Evolutionary conservation across 2,888 invertebrate species (phyloP).

Genomic region (Caenorhabditis sinica): DNA sequence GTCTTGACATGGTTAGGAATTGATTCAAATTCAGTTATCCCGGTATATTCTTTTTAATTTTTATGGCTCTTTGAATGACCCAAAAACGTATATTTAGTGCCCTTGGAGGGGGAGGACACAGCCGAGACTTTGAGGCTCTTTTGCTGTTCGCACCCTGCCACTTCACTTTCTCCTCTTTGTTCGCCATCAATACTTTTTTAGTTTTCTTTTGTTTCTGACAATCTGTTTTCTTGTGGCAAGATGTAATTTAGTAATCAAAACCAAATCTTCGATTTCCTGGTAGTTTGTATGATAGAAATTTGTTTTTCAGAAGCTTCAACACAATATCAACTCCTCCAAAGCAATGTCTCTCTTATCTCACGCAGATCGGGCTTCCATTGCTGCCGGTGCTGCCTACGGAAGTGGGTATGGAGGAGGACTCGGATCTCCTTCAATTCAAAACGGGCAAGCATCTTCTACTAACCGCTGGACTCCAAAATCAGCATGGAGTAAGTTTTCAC

Average conservation of each 20-base stretch:
- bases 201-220: background rate
- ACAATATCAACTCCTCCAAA: conserved; percentile 82
- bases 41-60: too few relatives aligned
- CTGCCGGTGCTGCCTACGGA: conserved; percentile 56
- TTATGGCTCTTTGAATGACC: background rate
- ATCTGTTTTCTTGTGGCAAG: background rate
- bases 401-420: conserved; percentile 47
- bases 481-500: conserved; percentile 26
- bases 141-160: conserved; percentile 21
- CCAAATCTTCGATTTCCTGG: too few relatives aligned
- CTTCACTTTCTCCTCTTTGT: background rate
- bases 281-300: background rate
- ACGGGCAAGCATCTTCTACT: conserved; percentile 36
- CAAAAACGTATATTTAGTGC: conserved; percentile 1
- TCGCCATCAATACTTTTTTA: background rate
- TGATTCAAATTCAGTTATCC: too few relatives aligned
- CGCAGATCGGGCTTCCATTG: conserved; percentile 68
- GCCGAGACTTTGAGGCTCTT: conserved; percentile 11
- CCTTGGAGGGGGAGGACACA: conserved; percentile 16
- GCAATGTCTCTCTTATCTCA: conserved; percentile 76
- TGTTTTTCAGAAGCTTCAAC: conserved; percentile 77
- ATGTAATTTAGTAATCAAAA: too few relatives aligned
- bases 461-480: conserved; percentile 51
- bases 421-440: conserved; percentile 18
- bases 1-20: too few relatives aligned